Evolutionary conservation across 2,888 invertebrate genomes (phyloP).

Genomic region (Dynastes maya): DNA sequence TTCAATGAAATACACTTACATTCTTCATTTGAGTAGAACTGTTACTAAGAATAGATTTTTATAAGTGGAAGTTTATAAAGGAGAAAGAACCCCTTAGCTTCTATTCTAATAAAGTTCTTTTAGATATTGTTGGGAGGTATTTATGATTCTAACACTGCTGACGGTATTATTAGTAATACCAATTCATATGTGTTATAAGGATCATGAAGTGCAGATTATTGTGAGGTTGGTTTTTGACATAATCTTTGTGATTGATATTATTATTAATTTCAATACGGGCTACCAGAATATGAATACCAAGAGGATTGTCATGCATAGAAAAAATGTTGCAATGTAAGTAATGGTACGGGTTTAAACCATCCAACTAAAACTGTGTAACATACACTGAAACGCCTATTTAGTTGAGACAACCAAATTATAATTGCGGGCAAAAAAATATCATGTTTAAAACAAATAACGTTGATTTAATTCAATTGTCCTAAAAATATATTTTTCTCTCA

Average conservation of each 20-base stretch:
- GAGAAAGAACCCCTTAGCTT: too few relatives aligned
- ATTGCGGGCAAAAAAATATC: too few relatives aligned
- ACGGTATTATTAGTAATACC: constrained; percentile 43
- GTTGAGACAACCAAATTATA: too few relatives aligned
- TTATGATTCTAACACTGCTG: constrained; percentile 44
- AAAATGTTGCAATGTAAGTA: constrained; percentile 54
- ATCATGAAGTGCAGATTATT: not conserved
- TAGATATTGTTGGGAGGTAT: constrained; percentile 51
- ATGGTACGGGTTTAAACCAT: not conserved
- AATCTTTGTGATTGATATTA: constrained; percentile 44
- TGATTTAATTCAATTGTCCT: too few relatives aligned
- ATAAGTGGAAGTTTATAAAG: too few relatives aligned
- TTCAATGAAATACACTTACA: too few relatives aligned
- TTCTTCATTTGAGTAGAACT: too few relatives aligned
- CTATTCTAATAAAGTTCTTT: constrained; percentile 1
- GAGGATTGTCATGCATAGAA: constrained; percentile 47
- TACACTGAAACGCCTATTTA: too few relatives aligned
- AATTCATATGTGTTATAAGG: constrained; percentile 17
- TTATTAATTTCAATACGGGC: constrained; percentile 49
- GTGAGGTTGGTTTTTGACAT: constrained; percentile 38
- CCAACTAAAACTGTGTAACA: too few relatives aligned
- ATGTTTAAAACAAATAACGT: too few relatives aligned
- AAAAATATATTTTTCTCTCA: too few relatives aligned
- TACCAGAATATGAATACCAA: constrained; percentile 48
- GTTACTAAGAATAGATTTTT: too few relatives aligned